Evolutionary conservation across 1,140 invertebrate species (phyloP), one percentile per base, ranked within the genome.

Genomic region (Zeugodacus cucurbitae): DNA sequence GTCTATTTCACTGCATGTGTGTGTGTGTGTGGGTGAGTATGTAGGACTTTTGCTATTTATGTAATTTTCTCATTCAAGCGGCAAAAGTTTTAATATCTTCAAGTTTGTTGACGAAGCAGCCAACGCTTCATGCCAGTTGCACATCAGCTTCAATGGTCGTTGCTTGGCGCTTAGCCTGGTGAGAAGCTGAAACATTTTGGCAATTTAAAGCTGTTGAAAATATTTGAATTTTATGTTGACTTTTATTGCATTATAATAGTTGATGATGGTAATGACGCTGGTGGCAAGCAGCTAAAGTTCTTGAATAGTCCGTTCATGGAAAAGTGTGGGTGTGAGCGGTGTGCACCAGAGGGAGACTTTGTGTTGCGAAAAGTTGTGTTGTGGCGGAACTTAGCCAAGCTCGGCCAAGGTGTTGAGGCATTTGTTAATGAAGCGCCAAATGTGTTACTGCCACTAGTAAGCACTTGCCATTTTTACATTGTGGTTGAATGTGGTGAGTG

Each of bases 221-320:
- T 82, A 82, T 82, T 82, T 82, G 74, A 82, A 82, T 82, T 82
- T 82, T 48, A 82, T 82, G 41, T 82, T 82, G 74, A 82, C 74
- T 82, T 82, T 82, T 82, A 82, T 82, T 82, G 74, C 74, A 82
- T 82, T 82, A 82, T 82, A 82, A 82, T 82, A 82, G 74, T 48
- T 82, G 74, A 48, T 48, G 74, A 82, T 82, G 74, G 41, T 82
- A 82, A 82, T 54, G 74, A 82, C 26, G 44, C 26, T 54, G 74
- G 74, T 82, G 41, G 41, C 74, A 82, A 82, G 34, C 74, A 48
- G 74, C 74, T 82, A 82, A 82, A 82, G 41, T 82, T 48, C 34
- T 48, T 82, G 74, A 82, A 82, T 82, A 82, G 74, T 48, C 26
- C 26, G 41, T 37, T 74, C 10, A 70, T 26, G 59, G 22, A 32